Base-by-base conservation (phyloP, 1,140 invertebrate genomes). In the Megathymus violae region DNA sequence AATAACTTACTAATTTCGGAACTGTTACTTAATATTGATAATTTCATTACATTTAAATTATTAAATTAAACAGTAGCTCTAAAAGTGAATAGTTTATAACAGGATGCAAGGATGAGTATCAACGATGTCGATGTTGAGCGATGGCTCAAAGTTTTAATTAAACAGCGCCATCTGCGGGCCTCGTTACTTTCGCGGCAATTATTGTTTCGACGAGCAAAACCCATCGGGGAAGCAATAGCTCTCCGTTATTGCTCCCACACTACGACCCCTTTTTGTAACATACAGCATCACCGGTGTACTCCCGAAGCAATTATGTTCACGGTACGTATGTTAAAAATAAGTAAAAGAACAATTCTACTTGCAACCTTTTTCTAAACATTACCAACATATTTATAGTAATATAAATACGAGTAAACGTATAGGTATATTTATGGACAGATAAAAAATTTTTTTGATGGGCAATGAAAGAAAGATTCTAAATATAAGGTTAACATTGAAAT, bases 121-220 rank as follows among this genome's bases (percentile, higher is more conserved):
- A 79, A 81, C 82, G 80, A 76, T 62, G 62, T 71, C 74, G 76
- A 81, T 31, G 27, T 31, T 31, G 22, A 9, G 38, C 76, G 73
- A 78, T 68, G 79, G 78, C 74, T 75, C 67, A 82, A 87, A 87
- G 76, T 87, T 87, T 87, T 84, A 87, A 87, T 85, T 85, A 88
- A 85, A 83, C 72, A 83, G 76, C 69, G 77, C 81, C 85, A 88
- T 88, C 81, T 88, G 85, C 38, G 25, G 38, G 52, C 44, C 61
- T 75, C 76, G 78, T 84, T 79, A 17, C 40, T 58, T 14, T 46
- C 41, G 19, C 5, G n/a, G 78, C 71, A 81, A 85, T 84, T 84
- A 84, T 79, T 84, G 74, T 80, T 80, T 75, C 61, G 15, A 44
- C 46, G 60, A 48, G 14, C 43, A 52, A 17, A 59, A 80, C 66